Base-by-base conservation (phyloP, 2,888 invertebrate genomes). In the Terebella lapidaria region DNA sequence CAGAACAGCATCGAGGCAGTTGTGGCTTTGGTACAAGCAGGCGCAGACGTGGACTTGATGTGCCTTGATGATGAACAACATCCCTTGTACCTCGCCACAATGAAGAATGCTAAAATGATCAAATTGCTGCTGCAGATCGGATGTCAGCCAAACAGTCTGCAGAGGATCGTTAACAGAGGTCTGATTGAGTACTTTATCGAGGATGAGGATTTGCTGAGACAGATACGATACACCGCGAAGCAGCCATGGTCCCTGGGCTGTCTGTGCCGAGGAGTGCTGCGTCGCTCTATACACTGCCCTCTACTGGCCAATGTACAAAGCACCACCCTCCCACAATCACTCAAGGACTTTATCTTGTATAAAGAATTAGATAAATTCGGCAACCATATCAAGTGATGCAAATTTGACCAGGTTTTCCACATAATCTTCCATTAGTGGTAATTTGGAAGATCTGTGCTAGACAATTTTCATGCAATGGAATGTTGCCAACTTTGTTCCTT, bases 1-100 rank as follows among this genome's bases (percentile, higher is more conserved):
- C 46, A 62, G 20, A 51, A 52, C 27, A 57, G 63, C 46, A 42
- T 60, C n/a, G 35, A 28, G 15, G 66, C 63, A 2, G 54, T 52
- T 4, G 25, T 49, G 2, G 29, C 57, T 1, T 45, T 65, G 5
- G 27, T 65, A 4, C 58, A 57, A 28, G 59, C 28, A 15, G 65
- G 65, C 22, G 63, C 61, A 1, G 45, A 54, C 27, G 22, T 59
- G n/a, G 56, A 59, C 26, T 30, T 45, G 42, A 54, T 29, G 18
- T 15, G 20, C 10, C 56, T 45, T n/a, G 58, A 60, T 3, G 47
- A 29, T 5, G 47, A 54, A 3, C 59, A 55, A 42, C 26, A 58
- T 24, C 61, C 61, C 5, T 27, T 63, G n/a, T 47, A 65, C 18
- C 52, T 59, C 25, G 61, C 49, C 49, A 22, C 24, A 15, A 5